Percentiles rank a stretch among this genome's conserved stretches.
Evolutionary conservation across 2,113 vertebrate species (phyloP).

Genomic region (Hemiscyllium ocellatum): DNA sequence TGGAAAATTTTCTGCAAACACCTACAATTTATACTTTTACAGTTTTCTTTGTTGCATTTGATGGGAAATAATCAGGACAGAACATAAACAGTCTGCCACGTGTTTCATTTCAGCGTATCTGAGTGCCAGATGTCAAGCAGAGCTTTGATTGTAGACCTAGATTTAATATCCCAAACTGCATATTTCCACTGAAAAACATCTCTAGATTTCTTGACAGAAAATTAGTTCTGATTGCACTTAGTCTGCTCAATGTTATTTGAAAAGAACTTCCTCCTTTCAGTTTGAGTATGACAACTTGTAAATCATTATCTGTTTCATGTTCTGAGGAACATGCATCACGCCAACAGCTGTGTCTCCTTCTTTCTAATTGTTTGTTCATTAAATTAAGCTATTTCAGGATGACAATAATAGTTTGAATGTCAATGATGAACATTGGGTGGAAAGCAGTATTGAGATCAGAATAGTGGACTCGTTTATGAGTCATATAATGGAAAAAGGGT

Average conservation of each 20-base stretch:
- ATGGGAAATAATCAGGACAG: neutral
- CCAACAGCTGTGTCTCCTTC: neutral
- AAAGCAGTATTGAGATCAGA: neutral
- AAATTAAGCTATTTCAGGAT: neutral
- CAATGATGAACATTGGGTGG: neutral
- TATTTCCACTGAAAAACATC: neutral
- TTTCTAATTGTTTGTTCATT: neutral
- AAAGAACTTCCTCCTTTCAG: neutral
- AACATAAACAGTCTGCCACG: neutral
- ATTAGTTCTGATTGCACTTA: constrained; percentile 10
- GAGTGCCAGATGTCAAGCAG: neutral
- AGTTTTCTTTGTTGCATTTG: neutral
- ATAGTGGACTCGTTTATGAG: neutral
- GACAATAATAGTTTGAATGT: neutral
- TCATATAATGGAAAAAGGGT: neutral
- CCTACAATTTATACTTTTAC: neutral
- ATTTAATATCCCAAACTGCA: neutral
- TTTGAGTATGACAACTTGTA: neutral
- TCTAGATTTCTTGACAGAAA: neutral
- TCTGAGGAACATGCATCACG: neutral
- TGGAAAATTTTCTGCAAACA: neutral
- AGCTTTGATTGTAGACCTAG: neutral
- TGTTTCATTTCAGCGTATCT: too few species aligned
- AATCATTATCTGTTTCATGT: constrained; percentile 16
- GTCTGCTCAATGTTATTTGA: neutral